Evolutionary conservation across 1,140 invertebrate genomes (phyloP).

Genomic region (Drosophila pseudoobscura): DNA sequence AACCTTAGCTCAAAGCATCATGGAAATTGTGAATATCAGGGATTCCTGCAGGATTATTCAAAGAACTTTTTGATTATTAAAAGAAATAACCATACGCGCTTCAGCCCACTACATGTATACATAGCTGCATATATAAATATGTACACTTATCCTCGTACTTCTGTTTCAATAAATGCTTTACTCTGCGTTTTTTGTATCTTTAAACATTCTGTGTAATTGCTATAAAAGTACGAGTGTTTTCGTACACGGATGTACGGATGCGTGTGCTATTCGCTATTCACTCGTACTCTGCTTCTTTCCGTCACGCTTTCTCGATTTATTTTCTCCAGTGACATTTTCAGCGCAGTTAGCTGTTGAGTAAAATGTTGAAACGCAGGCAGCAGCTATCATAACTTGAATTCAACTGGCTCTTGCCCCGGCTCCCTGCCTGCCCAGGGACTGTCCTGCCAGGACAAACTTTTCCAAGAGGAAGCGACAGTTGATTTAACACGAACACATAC

Average conservation of each 20-base stretch:
- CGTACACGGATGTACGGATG: too few species aligned
- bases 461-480: conserved; percentile 78
- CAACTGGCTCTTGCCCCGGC: conserved; percentile 12
- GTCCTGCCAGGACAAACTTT: conserved; percentile 67
- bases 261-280: too few species aligned
- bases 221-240: not conserved
- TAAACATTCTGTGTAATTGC: not conserved
- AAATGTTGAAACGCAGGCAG: conserved; percentile 70
- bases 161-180: too few species aligned
- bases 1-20: not conserved
- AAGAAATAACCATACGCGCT: too few species aligned
- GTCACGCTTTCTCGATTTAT: conserved; percentile 24
- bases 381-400: conserved; percentile 74
- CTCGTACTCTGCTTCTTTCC: conserved; percentile 2
- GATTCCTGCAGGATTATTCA: not conserved
- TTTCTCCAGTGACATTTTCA: conserved; percentile 29
- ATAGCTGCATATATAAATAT: too few species aligned
- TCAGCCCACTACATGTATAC: too few species aligned
- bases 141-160: too few species aligned
- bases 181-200: too few species aligned
- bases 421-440: not conserved
- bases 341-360: conserved; percentile 64
- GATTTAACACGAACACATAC: conserved; percentile 67
- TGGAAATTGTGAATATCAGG: conserved; percentile 14
- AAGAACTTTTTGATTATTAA: not conserved